phyloP scores from a whole-genome alignment of 2,113 vertebrate genomes.

The Isichthys henryi region DNA sequence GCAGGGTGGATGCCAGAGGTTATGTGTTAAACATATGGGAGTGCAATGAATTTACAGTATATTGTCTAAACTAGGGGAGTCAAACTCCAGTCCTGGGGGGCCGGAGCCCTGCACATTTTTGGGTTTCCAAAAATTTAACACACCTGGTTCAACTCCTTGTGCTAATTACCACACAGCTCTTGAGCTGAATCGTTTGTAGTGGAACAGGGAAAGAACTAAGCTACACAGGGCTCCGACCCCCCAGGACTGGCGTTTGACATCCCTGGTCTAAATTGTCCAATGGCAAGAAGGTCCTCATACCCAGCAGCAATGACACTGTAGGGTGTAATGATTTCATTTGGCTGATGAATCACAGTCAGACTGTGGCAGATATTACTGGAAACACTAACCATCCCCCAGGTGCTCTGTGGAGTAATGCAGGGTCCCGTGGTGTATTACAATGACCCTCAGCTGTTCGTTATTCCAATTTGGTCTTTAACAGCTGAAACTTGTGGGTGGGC shows the following conservation, averaged over 20 bases:
- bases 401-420: constrained; percentile 42
- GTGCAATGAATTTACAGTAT: background rate
- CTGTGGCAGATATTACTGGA: constrained; percentile 57
- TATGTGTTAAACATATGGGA: background rate
- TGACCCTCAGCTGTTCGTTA: constrained; percentile 72
- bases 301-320: background rate
- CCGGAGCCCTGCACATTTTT: too few relatives aligned
- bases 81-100: too few relatives aligned
- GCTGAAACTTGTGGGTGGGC: constrained; percentile 64
- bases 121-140: too few relatives aligned
- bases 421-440: constrained; percentile 56
- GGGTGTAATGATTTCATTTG: constrained; percentile 56
- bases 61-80: too few relatives aligned
- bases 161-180: too few relatives aligned
- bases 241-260: too few relatives aligned
- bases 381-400: constrained; percentile 54
- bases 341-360: constrained; percentile 31
- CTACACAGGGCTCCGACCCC: too few relatives aligned
- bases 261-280: background rate
- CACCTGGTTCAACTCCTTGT: too few relatives aligned
- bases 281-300: background rate
- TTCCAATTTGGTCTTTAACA: constrained; percentile 69
- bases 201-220: too few relatives aligned
- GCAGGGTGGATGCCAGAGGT: background rate
- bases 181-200: too few relatives aligned